A percentile compares a stretch with the other conserved stretches of the same genome.
Conservation (phyloP, 2,888 invertebrate species). For the Heliconius charithonia region DNA sequence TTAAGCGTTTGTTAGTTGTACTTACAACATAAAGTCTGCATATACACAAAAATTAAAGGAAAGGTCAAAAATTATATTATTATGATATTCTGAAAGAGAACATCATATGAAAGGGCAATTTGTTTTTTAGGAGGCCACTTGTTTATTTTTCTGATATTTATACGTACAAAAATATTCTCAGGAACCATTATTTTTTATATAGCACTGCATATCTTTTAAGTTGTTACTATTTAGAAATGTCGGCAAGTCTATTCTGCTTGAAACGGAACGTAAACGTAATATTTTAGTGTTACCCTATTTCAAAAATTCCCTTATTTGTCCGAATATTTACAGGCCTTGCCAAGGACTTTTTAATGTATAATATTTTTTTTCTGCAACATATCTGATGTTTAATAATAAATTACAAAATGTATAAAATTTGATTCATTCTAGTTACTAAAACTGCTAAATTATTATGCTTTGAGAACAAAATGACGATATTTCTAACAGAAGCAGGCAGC, state of each 20-base stretch:
- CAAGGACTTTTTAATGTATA: too few relatives aligned
- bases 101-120: too few relatives aligned
- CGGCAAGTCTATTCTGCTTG: neutral
- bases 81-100: too few relatives aligned
- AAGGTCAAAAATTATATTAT: too few relatives aligned
- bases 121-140: too few relatives aligned
- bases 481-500: slow-evolving; percentile 29
- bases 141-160: too few relatives aligned
- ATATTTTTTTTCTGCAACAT: neutral
- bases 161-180: too few relatives aligned
- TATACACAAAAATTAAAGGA: too few relatives aligned
- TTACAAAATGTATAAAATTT: too few relatives aligned
- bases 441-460: neutral
- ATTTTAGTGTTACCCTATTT: neutral
- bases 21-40: too few relatives aligned
- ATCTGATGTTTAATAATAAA: neutral
- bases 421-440: neutral
- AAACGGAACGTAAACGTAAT: neutral
- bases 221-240: neutral
- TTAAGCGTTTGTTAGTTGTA: too few relatives aligned
- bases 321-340: neutral
- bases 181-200: too few relatives aligned
- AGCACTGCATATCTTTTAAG: neutral
- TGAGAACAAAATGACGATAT: neutral
- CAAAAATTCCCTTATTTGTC: neutral